Evolutionary conservation across 2,888 invertebrate species (phyloP).

Genomic region (Euclidia mi): DNA sequence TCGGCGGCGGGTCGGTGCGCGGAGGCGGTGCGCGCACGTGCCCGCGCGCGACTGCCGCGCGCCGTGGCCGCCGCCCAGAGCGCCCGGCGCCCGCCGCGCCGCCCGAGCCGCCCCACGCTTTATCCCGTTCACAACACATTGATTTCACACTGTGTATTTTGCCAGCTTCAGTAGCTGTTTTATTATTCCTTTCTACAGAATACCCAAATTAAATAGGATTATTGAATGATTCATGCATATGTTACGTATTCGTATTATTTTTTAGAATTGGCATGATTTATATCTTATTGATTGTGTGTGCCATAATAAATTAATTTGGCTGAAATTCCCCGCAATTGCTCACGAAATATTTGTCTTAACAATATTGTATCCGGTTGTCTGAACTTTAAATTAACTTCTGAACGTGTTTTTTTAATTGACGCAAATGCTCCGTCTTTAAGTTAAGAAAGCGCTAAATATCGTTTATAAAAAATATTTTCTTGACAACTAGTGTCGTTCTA

Average conservation of each 20-base stretch:
- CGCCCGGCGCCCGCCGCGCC: constrained; percentile 63
- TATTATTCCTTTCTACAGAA: constrained; percentile 23
- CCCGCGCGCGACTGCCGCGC: constrained; percentile 86
- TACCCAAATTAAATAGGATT: constrained; percentile 12
- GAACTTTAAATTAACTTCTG: too few relatives aligned
- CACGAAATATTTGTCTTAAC: too few relatives aligned
- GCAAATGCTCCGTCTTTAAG: too few relatives aligned
- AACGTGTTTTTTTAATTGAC: too few relatives aligned
- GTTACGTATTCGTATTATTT: constrained; percentile 2
- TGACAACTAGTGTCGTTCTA: too few relatives aligned
- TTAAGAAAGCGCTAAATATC: too few relatives aligned
- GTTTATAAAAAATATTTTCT: too few relatives aligned
- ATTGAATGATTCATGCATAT: constrained; percentile 7
- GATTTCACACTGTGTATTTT: constrained; percentile 55
- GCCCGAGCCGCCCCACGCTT: constrained; percentile 31
- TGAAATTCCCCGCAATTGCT: too few relatives aligned
- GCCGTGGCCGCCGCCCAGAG: constrained; percentile 62
- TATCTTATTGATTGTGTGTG: too few relatives aligned
- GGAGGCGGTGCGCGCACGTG: constrained; percentile 85
- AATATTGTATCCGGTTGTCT: too few relatives aligned
- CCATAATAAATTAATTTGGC: too few relatives aligned
- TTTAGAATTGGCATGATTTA: not conserved
- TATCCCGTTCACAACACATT: constrained; percentile 57
- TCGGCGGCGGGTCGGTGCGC: constrained; percentile 67
- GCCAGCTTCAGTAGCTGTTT: constrained; percentile 30